Evolutionary conservation across 2,888 invertebrate species (phyloP), one percentile per base, ranked within the genome.

Genomic region (Torymus auratus): DNA sequence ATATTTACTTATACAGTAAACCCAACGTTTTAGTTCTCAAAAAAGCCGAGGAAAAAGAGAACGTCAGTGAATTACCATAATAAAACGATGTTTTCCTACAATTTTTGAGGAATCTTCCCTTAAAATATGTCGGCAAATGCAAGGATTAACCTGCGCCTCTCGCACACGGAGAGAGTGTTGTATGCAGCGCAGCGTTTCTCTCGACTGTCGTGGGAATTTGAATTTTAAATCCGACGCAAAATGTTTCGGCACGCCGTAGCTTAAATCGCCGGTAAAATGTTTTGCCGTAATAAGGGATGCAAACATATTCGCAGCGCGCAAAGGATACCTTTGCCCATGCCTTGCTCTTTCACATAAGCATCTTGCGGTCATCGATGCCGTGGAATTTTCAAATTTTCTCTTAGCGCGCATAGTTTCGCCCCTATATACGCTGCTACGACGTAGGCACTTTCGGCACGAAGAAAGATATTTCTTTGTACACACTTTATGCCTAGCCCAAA

Each of bases 211-310:
- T 72, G 61, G 55, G 56, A 73, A 79, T 73, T 79, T 79, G 73
- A 79, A 79, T 79, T 79, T 79, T 73, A 79, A 73, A 79, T 79
- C 68, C 14, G n/a, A 61, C 15, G 28, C 65, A 71, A 73, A 79
- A 73, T 73, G 68, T 69, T 79, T 62, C 28, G 69, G 55, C 67
- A 13, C 55, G 50, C 65, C 12, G 56, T 62, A 58, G 52, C 56
- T 64, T 52, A 62, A 73, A 17, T 62, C 50, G 61, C 5, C 12
- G 55, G 79, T 62, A 73, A 79, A 79, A 69, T 56, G 69, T 62
- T 68, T 56, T 17, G 10, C 56, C 10, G 53, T 20, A 69, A 68
- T 69, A 79, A 73, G 64, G 68, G 62, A 73, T 73, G 68, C 68
- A 68, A 73, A 79, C 78, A 68, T 73, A 73, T 68, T 79, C 55